Base-by-base conservation (phyloP, 2,113 vertebrate species). In the Channa argus region DNA sequence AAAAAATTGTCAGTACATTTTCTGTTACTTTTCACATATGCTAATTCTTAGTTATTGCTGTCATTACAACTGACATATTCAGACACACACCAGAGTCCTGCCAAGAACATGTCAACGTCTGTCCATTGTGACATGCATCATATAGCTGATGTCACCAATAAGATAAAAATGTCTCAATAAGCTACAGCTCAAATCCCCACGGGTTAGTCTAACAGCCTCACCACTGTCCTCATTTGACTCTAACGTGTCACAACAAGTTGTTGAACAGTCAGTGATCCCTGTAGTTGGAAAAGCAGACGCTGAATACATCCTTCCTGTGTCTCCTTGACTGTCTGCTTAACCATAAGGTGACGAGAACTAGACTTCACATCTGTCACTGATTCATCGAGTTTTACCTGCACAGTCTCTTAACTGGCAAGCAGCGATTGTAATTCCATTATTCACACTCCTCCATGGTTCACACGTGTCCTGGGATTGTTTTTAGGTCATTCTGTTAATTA, bases 401-500 rank as follows among this genome's bases (percentile, higher is more conserved):
- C 55, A 39, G 15, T 3, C 39, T 41, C 39, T 41, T 73, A 37
- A 85, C 24, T 38, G 69, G 33, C 36, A 15, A 41, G 39, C 61
- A 37, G 59, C 44, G n/a, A 14, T 63, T 83, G 65, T 70, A 77
- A 81, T 72, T 67, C 55, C 50, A 70, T 79, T 43, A 71, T 8
- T 56, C 63, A 33, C 50, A 12, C 37, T 74, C 84, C 79, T 56
- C 53, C 60, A 75, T 64, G 77, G 61, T 51, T 76, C 60, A 49
- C 43, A 68, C 14, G 43, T 36, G 56, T 62, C 74, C 46, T 51
- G 87, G 79, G 87, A 90, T 34, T 36, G 62, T 87, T 91, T 92
- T 84, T 89, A 80, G 88, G 90, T 83, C 91, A 82, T 38, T 71
- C 43, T 60, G 37, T 74, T 90, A 91, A 91, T 89, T 85, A 86